Conservation (phyloP, 2,888 invertebrate genomes). For the Phaonia tiefii region DNA sequence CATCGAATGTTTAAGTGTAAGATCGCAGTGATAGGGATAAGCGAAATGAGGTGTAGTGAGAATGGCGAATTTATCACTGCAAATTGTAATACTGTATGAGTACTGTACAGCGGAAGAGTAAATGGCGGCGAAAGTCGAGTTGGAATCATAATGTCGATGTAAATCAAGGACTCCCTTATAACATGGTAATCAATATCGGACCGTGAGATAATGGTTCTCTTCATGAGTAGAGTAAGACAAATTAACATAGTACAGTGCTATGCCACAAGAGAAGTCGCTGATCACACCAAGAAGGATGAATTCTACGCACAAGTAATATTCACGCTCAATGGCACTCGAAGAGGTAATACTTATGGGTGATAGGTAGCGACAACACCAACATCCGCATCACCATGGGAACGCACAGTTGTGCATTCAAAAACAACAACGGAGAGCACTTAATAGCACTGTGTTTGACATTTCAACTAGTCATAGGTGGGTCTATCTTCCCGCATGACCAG, state of each 20-base stretch:
- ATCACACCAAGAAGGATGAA: not conserved
- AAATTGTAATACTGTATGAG: too few species aligned
- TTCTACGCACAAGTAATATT: constrained; percentile 5
- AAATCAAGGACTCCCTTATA: too few species aligned
- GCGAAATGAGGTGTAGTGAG: too few species aligned
- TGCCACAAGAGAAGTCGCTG: not conserved
- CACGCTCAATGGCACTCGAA: not conserved
- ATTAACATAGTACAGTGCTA: not conserved
- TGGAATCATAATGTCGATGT: not conserved
- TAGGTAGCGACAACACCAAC: not conserved
- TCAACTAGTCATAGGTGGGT: not conserved
- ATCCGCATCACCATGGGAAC: not conserved
- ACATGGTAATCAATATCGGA: not conserved
- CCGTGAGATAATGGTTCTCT: not conserved
- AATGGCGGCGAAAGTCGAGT: not conserved
- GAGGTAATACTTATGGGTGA: too few species aligned
- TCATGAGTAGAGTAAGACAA: too few species aligned
- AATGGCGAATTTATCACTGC: too few species aligned
- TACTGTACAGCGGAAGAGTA: too few species aligned
- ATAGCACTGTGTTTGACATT: not conserved
- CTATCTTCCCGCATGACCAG: not conserved
- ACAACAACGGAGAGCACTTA: not conserved
- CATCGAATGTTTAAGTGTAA: too few species aligned
- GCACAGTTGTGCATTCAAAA: not conserved
- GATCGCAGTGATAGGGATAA: too few species aligned